Evolutionary conservation across 2,888 invertebrate genomes (phyloP), one percentile per base, ranked within the genome.

Genomic region (Serrognathus titanus): DNA sequence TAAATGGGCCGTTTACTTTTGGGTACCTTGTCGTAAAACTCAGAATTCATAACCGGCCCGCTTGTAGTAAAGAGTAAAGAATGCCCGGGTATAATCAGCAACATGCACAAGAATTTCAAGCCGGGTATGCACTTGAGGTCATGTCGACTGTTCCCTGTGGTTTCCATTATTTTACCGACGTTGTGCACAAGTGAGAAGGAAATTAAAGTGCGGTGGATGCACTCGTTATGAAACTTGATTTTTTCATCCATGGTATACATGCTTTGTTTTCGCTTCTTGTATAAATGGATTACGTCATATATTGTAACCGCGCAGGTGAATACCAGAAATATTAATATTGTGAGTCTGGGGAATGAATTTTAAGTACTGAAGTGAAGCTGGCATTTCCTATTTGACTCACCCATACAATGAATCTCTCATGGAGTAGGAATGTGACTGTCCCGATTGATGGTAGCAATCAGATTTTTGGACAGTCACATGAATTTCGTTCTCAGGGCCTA

Each of bases 31-130:
- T 82, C 80, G 78, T 82, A 83, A 68, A 86, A 88, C 58, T 81
- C 80, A 10, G 81, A 80, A 69, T 89, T 88, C 73, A 84, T 79
- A 0, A 87, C 81, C 1, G 89, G 88, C 50, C 88, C 88, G 67
- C 85, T 83, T 13, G 85, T 81, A 45, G 85, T 80, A 67, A 87
- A 89, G 46, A 87, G 75, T 37, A 87, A 77, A 0, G 85, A 83
- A 69, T 89, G 89, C 0, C 88, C 88, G 37, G 79, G 79, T 5
- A 88, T 75, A 48, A 89, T 87, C 48, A 87, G 80, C 0, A 82
- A 62, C 89, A 89, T 89, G 0, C 87, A 82, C 48, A 88, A 67
- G 10, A 85, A 81, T 68, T 86, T 88, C 39, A 89, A 76, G 4
- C 77, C 77, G 57, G 66, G 71, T 35, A 78, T 78, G 65, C 86